Evolutionary conservation across 2,113 vertebrate genomes (phyloP), one percentile per base, ranked within the genome.

Genomic region (Salvelinus sp.): DNA sequence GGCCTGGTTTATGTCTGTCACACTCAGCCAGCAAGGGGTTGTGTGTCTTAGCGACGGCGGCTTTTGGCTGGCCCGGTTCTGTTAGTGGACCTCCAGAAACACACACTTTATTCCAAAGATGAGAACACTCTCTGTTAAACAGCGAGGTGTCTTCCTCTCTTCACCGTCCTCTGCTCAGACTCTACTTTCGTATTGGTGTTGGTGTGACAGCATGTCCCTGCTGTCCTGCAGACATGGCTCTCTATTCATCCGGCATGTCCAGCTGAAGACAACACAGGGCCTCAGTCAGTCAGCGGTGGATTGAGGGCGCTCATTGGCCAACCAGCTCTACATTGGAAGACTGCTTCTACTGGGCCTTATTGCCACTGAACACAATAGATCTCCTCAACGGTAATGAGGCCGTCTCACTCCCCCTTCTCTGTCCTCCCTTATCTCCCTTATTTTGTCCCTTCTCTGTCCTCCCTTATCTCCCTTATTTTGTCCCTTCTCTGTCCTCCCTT

Each of bases 51-150:
- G 88, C 87, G 89, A 84, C 87, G 79, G 83, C 3, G 84, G 82
- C 82, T 86, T 88, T 38, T 88, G 89, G 90, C 90, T 78, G 75
- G 78, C 73, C 76, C 2, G 25, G 75, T 69, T 75, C 73, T 71
- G 70, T 78, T 79, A 85, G 86, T 9, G 38, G 38, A 85, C 68
- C 73, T 88, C 86, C 86, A 89, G 83, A 87, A 79, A 80, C 83
- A 86, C 83, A 86, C 83, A 88, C 85, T 90, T 88, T 88, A 86
- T 86, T 79, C 82, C 38, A 76, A 77, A 86, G 87, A 87, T 84
- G 86, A 87, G 82, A 79, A 83, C 73, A 68, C 77, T 79, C 76
- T 81, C 75, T 84, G 79, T 83, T 77, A 86, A 38, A 38, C 7
- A 76, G 74, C 76, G 77, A 87, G 60, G 70, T 76, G 81, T 76